These are phyloP conservation scores for Phaetusa simplex DNA, from an alignment of 2,113 vertebrate species.

Conservation along the genomic window DNA sequence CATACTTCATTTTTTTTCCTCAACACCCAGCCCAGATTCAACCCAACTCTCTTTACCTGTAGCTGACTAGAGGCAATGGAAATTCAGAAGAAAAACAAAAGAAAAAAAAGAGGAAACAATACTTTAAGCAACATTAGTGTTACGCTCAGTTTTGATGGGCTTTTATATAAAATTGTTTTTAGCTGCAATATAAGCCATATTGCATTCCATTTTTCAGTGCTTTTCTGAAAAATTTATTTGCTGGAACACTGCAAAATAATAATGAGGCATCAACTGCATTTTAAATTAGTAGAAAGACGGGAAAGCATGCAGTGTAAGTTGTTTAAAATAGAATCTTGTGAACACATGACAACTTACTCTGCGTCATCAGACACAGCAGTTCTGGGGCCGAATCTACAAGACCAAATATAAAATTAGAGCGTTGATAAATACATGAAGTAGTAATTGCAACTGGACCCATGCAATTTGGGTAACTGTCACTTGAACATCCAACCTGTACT, in stretches of 20 bases:
- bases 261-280: constrained; percentile 38
- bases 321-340: constrained; percentile 63
- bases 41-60: neutral
- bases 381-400: constrained; percentile 89
- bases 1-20: neutral
- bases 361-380: constrained; percentile 91
- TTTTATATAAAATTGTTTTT: constrained; percentile 36
- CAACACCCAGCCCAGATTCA: neutral
- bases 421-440: neutral
- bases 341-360: constrained; percentile 88
- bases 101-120: neutral
- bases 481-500: neutral
- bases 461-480: neutral
- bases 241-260: constrained; percentile 49
- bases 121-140: constrained; percentile 64
- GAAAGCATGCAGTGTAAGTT: constrained; percentile 76
- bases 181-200: constrained; percentile 49
- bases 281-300: constrained; percentile 72
- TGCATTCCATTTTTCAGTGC: constrained; percentile 60
- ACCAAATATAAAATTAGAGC: constrained; percentile 82
- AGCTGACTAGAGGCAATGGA: constrained; percentile 24
- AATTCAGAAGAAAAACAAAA: neutral
- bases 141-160: constrained; percentile 18
- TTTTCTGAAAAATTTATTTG: constrained; percentile 55
- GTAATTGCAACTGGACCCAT: constrained; percentile 16